Conservation (phyloP, 1,140 invertebrate species). For the Drosophila seguyi region DNA sequence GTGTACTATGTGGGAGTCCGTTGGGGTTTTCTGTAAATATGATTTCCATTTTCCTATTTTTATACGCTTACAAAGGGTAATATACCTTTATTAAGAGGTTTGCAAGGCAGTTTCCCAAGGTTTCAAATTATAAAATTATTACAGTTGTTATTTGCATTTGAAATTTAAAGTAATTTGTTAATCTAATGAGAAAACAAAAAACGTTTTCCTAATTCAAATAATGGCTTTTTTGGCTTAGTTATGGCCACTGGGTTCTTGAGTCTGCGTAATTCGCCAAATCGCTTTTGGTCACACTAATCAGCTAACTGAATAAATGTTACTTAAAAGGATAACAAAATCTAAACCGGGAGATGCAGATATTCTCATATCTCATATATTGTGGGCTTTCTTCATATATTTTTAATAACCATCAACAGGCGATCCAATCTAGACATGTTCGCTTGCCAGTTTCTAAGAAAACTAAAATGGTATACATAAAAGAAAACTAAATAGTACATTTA, state of each 20-base stretch:
- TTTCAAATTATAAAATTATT: neutral
- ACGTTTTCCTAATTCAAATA: too few relatives aligned
- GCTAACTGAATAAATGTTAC: too few relatives aligned
- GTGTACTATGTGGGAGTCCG: conserved; percentile 7
- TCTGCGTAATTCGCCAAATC: neutral
- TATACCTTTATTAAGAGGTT: neutral
- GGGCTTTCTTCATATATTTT: neutral
- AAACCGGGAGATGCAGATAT: neutral
- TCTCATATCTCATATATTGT: neutral
- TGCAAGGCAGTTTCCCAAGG: neutral
- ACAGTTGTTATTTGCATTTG: neutral
- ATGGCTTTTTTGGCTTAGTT: neutral
- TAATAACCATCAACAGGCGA: neutral
- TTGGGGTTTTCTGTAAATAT: conserved; percentile 6
- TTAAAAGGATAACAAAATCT: too few relatives aligned
- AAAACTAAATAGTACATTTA: too few relatives aligned
- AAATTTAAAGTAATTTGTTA: neutral
- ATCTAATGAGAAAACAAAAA: neutral
- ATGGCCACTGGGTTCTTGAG: neutral
- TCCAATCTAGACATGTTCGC: neutral
- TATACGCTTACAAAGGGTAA: neutral
- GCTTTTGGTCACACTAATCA: neutral
- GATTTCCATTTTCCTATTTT: neutral
- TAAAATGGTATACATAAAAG: too few relatives aligned
- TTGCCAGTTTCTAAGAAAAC: neutral